These are phyloP conservation scores for Probosciger aterrimus DNA, from an alignment of 2,113 vertebrate species.

Conservation along the genomic window DNA sequence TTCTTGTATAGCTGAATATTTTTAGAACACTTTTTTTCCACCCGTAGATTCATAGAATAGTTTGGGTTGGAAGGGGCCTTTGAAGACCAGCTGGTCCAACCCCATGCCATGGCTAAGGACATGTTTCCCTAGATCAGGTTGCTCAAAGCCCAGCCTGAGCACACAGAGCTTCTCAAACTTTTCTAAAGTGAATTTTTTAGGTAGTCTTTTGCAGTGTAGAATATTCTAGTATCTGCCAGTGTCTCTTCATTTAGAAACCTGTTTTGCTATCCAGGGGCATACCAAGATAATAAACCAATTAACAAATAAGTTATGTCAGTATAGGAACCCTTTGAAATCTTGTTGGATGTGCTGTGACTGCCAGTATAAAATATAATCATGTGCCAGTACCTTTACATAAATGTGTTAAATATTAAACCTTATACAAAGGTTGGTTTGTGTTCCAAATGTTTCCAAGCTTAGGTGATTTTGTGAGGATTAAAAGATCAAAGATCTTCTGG, in stretches of 20 bases:
- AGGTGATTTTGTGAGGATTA: conserved; percentile 30
- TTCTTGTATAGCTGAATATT: neutral
- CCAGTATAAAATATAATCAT: neutral
- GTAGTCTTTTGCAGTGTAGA: neutral
- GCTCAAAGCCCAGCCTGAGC: neutral
- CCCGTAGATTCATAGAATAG: neutral
- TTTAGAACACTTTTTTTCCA: neutral
- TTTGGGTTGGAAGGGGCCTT: neutral
- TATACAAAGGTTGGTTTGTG: conserved; percentile 6
- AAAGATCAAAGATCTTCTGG: neutral
- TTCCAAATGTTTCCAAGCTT: neutral
- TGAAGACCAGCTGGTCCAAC: neutral
- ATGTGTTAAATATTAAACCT: conserved; percentile 47
- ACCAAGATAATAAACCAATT: neutral
- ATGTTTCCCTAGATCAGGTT: neutral
- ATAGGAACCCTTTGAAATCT: neutral
- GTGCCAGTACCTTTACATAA: neutral
- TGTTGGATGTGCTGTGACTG: neutral
- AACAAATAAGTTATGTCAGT: neutral
- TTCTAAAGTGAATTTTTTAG: neutral
- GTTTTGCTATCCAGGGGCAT: neutral
- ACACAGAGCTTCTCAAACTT: neutral
- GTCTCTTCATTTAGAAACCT: neutral
- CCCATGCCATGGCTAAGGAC: neutral
- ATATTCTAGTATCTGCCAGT: neutral